Conservation (phyloP, 2,888 invertebrate species). For the Leptopilina syphax region DNA sequence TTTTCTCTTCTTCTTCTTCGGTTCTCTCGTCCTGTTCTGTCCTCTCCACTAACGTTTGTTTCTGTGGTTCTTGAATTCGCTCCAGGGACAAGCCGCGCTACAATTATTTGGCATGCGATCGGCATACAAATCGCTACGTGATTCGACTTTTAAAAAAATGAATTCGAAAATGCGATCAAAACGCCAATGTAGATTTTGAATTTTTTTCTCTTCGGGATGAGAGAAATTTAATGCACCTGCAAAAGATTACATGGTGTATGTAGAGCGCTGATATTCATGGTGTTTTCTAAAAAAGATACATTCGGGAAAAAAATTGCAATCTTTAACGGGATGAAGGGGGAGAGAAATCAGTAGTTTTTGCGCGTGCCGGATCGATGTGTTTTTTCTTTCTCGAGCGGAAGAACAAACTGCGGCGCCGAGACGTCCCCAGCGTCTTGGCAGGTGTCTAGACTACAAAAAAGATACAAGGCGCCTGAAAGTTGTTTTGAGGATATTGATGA, state of each 20-base stretch:
- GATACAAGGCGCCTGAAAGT: conserved; percentile 27
- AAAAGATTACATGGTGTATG: conserved; percentile 8
- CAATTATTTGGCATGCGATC: conserved; percentile 47
- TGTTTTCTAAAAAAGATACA: background rate
- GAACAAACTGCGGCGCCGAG: conserved; percentile 40
- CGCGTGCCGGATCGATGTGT: conserved; percentile 33
- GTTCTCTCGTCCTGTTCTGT: conserved; percentile 19
- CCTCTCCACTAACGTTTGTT: conserved; percentile 32
- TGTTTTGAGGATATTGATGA: conserved; percentile 13
- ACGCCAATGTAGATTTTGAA: background rate
- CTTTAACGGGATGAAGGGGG: background rate
- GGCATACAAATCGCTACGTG: conserved; percentile 46
- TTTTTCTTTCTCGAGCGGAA: conserved; percentile 29
- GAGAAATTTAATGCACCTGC: conserved; percentile 19
- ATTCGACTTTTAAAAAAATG: conserved; percentile 4
- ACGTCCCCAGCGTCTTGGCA: conserved; percentile 38
- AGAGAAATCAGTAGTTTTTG: conserved; percentile 23
- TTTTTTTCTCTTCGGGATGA: background rate
- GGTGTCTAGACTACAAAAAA: conserved; percentile 37
- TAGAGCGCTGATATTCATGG: background rate
- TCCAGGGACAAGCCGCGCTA: conserved; percentile 38
- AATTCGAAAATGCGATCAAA: conserved; percentile 4
- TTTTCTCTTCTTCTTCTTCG: conserved; percentile 3
- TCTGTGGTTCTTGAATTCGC: conserved; percentile 40
- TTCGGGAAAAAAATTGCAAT: background rate